Evolutionary conservation across 2,888 invertebrate genomes (phyloP).

Genomic region (Bedellia somnulentella): DNA sequence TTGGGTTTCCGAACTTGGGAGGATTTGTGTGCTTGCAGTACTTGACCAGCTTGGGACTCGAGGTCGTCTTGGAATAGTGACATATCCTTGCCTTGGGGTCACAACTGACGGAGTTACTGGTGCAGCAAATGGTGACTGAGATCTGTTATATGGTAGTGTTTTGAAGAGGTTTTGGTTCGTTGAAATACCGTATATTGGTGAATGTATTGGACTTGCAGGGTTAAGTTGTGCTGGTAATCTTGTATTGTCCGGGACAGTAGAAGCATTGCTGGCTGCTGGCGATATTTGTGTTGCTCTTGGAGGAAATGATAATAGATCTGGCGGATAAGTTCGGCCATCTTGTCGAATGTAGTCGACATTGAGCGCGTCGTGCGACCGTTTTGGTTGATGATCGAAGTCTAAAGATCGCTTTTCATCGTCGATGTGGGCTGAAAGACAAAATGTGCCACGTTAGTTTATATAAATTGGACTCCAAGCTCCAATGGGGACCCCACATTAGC

Average conservation of each 20-base stretch:
- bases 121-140: conserved; percentile 76
- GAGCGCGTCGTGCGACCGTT: conserved; percentile 56
- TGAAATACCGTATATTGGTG: conserved; percentile 63
- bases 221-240: conserved; percentile 61
- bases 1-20: conserved; percentile 53
- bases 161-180: conserved; percentile 71
- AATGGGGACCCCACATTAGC: too few species aligned
- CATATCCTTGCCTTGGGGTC: conserved; percentile 78
- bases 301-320: conserved; percentile 80
- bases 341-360: conserved; percentile 59
- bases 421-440: conserved; percentile 52
- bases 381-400: conserved; percentile 63
- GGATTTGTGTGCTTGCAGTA: conserved; percentile 59
- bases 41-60: conserved; percentile 82
- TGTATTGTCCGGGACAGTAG: conserved; percentile 75
- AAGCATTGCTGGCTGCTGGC: conserved; percentile 79
- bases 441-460: too few species aligned
- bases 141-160: conserved; percentile 77
- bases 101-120: conserved; percentile 65
- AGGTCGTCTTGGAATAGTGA: conserved; percentile 83
- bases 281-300: conserved; percentile 71
- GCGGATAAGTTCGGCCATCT: conserved; percentile 69
- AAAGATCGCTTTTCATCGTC: conserved; percentile 73
- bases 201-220: conserved; percentile 68
- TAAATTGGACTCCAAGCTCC: too few species aligned